These are phyloP conservation scores for Myrmophylax atrothorax DNA, from an alignment of 2,113 vertebrate species.

Conservation along the genomic window DNA sequence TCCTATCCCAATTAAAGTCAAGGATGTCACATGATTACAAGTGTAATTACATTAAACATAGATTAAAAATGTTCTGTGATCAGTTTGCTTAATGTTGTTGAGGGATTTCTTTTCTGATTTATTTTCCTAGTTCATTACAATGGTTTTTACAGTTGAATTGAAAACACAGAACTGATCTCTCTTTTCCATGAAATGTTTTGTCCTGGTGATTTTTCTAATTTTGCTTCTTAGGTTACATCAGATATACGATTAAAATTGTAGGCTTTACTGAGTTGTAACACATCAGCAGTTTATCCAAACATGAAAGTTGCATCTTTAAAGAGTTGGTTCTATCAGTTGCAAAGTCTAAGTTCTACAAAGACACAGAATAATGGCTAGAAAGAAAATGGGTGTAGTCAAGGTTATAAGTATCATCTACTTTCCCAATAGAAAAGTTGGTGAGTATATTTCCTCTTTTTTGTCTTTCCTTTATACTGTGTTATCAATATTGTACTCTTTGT, in stretches of 20 bases:
- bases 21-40: background rate
- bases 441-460: background rate
- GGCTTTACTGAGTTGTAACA: background rate
- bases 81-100: background rate
- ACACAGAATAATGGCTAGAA: background rate
- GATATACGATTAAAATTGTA: background rate
- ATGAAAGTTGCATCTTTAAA: background rate
- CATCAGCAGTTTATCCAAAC: background rate
- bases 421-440: background rate
- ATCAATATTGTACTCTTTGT: background rate
- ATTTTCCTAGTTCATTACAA: background rate
- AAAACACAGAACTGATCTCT: background rate
- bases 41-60: background rate
- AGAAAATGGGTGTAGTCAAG: background rate
- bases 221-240: background rate
- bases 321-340: background rate
- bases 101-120: background rate
- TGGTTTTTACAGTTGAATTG: background rate
- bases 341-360: background rate
- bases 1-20: background rate
- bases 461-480: background rate
- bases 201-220: background rate
- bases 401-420: background rate
- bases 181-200: background rate
- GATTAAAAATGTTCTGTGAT: background rate